Evolutionary conservation across 2,113 vertebrate species (phyloP), one percentile per base, ranked within the genome.

Genomic region (Paramormyrops kingsleyae): DNA sequence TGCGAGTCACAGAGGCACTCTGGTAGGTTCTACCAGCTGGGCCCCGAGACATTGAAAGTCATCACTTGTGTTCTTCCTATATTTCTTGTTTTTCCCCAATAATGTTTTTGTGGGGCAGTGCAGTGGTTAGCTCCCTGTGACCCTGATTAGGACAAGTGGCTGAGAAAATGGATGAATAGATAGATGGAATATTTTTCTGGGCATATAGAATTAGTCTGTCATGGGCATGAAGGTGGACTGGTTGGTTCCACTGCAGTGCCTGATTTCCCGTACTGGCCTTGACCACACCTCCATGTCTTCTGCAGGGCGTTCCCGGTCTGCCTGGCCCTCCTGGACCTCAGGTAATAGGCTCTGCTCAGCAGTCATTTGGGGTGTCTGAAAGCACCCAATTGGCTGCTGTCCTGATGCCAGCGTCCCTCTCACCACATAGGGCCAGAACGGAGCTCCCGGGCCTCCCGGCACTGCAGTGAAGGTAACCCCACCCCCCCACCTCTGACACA

Each of bases 261-360:
- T 87, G 15, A 87, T 49, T 42, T 80, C 13, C 35, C 31, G 0
- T 35, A 47, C 13, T 86, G 27, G 56, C 0, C 8, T 0, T 47
- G 5, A 66, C 47, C 50, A 42, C 46, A 5, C 77, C 39, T 50
- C 27, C 15, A 85, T 90, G 89, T 84, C 47, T 90, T 47, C 59
- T 88, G 0, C 70, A 96, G 94, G 97, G 95, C 80, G 89, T 88
- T 17, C 92, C 91, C 42, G 96, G 95, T 50, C 62, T 92, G 24
- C 92, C 2, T 88, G 96, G 96, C 21, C 91, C 93, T 4, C 87
- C 90, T 62, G 96, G 96, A 91, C 94, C 94, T 87, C 95, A 95
- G 94, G 96, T 97, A 93, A 84, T 50, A 49, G 17, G 46, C n/a
- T 35, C 8, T 27, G 47, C 19, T 13, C 9, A 24, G 42, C 5